These are phyloP conservation scores for Cheilosia scutellata DNA, from an alignment of 2,888 invertebrate genomes.

Conservation along the genomic window DNA sequence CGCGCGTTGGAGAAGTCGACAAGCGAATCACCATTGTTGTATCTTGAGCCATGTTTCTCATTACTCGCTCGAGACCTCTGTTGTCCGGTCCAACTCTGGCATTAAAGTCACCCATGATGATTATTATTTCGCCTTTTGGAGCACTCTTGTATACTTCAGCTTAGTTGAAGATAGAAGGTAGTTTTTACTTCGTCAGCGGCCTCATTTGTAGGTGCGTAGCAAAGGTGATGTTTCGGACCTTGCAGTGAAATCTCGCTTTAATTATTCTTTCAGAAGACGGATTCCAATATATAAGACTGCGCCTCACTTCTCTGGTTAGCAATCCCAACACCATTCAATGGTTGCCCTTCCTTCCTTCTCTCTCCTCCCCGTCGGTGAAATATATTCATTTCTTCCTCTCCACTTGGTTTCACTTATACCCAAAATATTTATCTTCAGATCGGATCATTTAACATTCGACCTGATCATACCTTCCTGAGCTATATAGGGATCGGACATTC, in stretches of 20 bases:
- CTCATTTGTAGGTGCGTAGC: conserved; percentile 1
- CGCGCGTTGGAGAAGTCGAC: not conserved
- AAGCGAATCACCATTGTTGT: too few relatives aligned
- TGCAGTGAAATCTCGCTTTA: not conserved
- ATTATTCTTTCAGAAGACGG: not conserved
- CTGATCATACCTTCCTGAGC: not conserved
- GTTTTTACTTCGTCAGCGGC: not conserved
- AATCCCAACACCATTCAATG: conserved; percentile 5
- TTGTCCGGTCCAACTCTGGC: conserved; percentile 34
- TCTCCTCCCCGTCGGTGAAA: too few relatives aligned
- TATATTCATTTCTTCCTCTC: too few relatives aligned
- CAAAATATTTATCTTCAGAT: too few relatives aligned
- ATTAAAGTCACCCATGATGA: conserved; percentile 78
- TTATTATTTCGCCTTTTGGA: not conserved
- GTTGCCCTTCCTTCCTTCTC: too few relatives aligned
- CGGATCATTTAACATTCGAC: too few relatives aligned
- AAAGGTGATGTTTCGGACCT: not conserved
- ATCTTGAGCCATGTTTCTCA: conserved; percentile 30
- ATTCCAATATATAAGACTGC: not conserved
- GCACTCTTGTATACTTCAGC: not conserved
- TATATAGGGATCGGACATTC: too few relatives aligned
- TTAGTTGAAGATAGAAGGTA: not conserved
- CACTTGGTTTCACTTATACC: too few relatives aligned
- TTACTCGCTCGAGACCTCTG: conserved; percentile 30
- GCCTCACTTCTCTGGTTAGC: conserved; percentile 2